Evolutionary conservation across 2,797 vertebrate genomes (phyloP), one percentile per base, ranked within the genome.

Genomic region (Ficedula albicollis): DNA sequence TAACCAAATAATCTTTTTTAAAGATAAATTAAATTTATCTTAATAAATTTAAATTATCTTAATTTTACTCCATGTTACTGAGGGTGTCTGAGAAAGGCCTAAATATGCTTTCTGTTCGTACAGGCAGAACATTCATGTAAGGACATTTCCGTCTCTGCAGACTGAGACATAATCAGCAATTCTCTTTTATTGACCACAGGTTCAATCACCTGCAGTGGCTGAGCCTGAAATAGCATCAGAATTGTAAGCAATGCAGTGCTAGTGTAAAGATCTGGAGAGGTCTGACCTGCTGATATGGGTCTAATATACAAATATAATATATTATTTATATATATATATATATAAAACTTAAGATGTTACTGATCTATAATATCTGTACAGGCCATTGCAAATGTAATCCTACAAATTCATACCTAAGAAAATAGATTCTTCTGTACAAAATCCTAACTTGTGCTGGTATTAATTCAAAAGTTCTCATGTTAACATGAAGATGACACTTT

Each of bases 161-260:
- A 48, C 70, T 49, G 62, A 95, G 79, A 87, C 48, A 70, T 63
- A 89, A 94, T 95, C 86, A 87, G 84, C 78, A 93, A 94, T 87
- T 93, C 68, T 76, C 84, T 95, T 95, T 89, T 90, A 92, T 67
- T 97, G 96, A 94, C 97, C 96, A 29, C 21, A 77, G 91, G 98
- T 97, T 98, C 98, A 97, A 19, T 95, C 95, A 98, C 98, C 97
- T 96, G 54, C 41, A 70, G 74, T 83, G 74, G 83, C 95, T 80
- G 32, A 76, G 87, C 89, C 96, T 94, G 79, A 90, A 93, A 81
- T 82, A 95, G 78, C 93, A 83, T 23, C 2, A 6, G 54, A 66
- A 36, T 17, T 93, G 89, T 76, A 89, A 48, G 64, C 83, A 95
- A 79, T 29, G 68, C 46, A 73, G 23, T 48, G 80, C 34, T 82